These are phyloP conservation scores for Melanostoma mellinum DNA, from an alignment of 2,888 invertebrate species.

Conservation along the genomic window DNA sequence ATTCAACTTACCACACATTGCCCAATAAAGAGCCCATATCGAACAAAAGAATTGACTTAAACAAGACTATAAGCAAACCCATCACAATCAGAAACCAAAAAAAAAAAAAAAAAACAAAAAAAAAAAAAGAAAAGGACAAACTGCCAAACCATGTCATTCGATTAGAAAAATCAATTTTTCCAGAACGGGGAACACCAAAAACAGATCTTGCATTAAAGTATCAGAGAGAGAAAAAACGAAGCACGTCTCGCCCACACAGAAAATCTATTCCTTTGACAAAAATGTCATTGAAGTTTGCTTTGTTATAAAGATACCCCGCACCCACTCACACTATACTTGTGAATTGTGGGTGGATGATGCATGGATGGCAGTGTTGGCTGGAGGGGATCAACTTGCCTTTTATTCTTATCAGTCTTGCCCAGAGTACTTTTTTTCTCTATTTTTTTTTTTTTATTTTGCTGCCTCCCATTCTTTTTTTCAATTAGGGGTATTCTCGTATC, in stretches of 20 bases:
- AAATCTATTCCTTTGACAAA: constrained; percentile 56
- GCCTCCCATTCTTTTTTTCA: constrained; percentile 30
- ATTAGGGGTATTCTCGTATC: constrained; percentile 48
- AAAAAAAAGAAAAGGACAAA: constrained; percentile 26
- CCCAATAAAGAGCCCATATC: constrained; percentile 14
- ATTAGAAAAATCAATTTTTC: constrained; percentile 62
- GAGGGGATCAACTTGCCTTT: constrained; percentile 39
- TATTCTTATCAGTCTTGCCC: constrained; percentile 55
- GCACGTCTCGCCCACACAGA: constrained; percentile 9
- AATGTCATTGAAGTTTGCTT: constrained; percentile 41
- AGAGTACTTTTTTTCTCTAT: neutral
- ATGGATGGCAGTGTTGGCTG: constrained; percentile 20
- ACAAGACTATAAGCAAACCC: constrained; percentile 20
- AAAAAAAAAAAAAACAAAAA: constrained; percentile 17
- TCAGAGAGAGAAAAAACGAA: neutral
- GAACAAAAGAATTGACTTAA: constrained; percentile 25
- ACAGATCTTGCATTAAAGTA: constrained; percentile 16
- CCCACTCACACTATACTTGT: too few relatives aligned
- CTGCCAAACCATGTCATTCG: constrained; percentile 58
- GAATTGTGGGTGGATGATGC: constrained; percentile 9
- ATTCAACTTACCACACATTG: constrained; percentile 41
- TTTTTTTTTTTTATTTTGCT: constrained; percentile 13
- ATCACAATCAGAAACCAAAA: neutral
- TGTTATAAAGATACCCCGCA: constrained; percentile 15
- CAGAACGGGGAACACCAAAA: constrained; percentile 35